A percentile compares a stretch with the other conserved stretches of the same genome.
Evolutionary conservation across 2,113 vertebrate genomes (phyloP).

Genomic region (Pelodiscus sinensis): DNA sequence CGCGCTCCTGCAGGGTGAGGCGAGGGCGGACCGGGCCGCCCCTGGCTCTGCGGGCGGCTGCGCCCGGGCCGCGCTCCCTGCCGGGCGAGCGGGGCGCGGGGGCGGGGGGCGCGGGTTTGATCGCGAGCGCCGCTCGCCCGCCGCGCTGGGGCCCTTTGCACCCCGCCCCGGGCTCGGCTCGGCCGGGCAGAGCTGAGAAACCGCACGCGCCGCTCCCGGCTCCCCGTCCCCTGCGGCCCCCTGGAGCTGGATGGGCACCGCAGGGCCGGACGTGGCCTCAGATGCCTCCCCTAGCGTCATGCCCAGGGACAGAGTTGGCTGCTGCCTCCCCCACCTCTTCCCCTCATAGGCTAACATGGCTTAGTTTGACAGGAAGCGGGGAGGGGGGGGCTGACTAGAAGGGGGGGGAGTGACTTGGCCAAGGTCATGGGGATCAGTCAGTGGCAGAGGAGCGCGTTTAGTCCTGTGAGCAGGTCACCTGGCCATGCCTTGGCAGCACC

Average conservation of each 20-base stretch:
- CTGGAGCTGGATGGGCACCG: background rate
- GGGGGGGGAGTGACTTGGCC: background rate
- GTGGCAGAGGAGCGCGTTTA: background rate
- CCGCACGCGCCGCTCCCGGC: too few relatives aligned
- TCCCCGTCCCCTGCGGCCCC: background rate
- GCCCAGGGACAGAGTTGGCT: background rate
- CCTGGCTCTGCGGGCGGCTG: background rate
- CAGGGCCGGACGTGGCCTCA: background rate
- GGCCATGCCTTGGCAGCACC: background rate
- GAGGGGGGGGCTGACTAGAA: background rate
- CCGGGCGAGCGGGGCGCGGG: too few relatives aligned
- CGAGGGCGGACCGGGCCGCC: too few relatives aligned
- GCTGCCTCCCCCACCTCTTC: too few relatives aligned
- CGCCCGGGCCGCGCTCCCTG: too few relatives aligned
- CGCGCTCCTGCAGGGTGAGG: slow-evolving; percentile 47
- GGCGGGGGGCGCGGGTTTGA: background rate
- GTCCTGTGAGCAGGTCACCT: background rate
- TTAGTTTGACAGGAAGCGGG: too few relatives aligned
- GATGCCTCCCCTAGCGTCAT: background rate
- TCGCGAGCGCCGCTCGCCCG: background rate
- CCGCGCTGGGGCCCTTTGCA: background rate
- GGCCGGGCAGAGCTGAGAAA: background rate
- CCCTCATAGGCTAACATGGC: too few relatives aligned
- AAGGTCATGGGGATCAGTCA: background rate
- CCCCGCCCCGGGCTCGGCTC: background rate